Evolutionary conservation across 92 coral and sea anemone genomes (phyloP).

Genomic region (Umimayanthus kanabou): DNA sequence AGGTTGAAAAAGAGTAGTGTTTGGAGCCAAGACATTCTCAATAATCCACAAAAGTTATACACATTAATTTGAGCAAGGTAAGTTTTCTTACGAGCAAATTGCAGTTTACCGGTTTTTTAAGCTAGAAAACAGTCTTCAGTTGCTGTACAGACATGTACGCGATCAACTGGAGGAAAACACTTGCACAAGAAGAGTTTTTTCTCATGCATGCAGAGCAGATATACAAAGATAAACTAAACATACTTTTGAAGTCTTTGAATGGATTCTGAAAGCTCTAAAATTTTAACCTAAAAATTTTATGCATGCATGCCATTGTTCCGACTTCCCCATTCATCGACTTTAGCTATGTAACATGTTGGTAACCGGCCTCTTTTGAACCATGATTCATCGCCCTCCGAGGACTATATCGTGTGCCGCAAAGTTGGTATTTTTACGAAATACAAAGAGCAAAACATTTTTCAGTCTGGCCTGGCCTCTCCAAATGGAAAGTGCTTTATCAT

Average conservation of each 20-base stretch:
- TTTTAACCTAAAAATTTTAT: not conserved
- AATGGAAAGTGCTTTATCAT: not conserved
- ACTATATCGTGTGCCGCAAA: not conserved
- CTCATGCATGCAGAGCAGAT: not conserved
- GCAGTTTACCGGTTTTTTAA: too few relatives aligned
- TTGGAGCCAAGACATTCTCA: not conserved
- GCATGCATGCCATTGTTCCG: not conserved
- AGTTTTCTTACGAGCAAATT: not conserved
- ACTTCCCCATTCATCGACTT: not conserved
- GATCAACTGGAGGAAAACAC: not conserved
- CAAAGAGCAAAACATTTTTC: not conserved
- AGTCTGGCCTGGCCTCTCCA: not conserved
- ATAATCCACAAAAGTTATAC: not conserved
- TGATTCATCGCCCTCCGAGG: not conserved
- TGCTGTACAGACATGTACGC: not conserved
- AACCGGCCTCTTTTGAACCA: too few relatives aligned
- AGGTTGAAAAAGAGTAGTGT: not conserved
- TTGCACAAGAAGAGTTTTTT: not conserved
- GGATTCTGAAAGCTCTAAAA: not conserved
- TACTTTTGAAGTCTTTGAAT: not conserved
- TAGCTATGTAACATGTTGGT: not conserved
- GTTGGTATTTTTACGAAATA: not conserved
- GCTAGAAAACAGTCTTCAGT: too few relatives aligned
- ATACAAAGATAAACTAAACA: not conserved
- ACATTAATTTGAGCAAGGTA: not conserved